Percentiles rank a stretch among this genome's conserved stretches.
Evolutionary conservation across 2,797 vertebrate genomes (phyloP).

Genomic region (Selene dorsalis): DNA sequence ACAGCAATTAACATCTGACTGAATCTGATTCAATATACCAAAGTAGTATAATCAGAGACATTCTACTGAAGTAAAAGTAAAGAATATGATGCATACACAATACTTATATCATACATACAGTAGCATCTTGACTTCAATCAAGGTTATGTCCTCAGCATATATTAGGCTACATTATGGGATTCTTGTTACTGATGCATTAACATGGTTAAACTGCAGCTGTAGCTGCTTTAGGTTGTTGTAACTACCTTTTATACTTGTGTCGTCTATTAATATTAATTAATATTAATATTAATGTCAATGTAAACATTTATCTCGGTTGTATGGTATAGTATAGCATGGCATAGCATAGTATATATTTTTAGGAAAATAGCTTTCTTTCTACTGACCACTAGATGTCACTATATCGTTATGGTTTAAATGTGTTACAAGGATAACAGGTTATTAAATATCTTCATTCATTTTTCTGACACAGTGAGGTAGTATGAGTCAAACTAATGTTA

Average conservation of each 20-base stretch:
- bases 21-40: not conserved
- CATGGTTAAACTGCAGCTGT: not conserved
- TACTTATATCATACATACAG: too few relatives aligned
- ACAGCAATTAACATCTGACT: not conserved
- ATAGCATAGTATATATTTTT: not conserved
- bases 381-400: slow-evolving; percentile 30
- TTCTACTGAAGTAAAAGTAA: not conserved
- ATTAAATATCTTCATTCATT: not conserved
- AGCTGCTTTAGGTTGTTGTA: not conserved
- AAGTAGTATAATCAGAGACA: not conserved
- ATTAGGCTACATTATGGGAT: not conserved
- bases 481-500: not conserved
- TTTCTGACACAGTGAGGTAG: not conserved
- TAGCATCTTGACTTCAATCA: not conserved
- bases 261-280: too few relatives aligned
- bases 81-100: too few relatives aligned
- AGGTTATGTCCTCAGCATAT: not conserved
- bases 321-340: not conserved
- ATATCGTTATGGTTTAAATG: not conserved
- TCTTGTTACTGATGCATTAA: not conserved
- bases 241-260: not conserved
- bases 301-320: not conserved
- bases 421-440: not conserved
- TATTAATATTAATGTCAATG: too few relatives aligned
- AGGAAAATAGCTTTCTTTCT: not conserved